Conservation (phyloP, 2,113 vertebrate genomes). For the Triplophysa rosa region DNA sequence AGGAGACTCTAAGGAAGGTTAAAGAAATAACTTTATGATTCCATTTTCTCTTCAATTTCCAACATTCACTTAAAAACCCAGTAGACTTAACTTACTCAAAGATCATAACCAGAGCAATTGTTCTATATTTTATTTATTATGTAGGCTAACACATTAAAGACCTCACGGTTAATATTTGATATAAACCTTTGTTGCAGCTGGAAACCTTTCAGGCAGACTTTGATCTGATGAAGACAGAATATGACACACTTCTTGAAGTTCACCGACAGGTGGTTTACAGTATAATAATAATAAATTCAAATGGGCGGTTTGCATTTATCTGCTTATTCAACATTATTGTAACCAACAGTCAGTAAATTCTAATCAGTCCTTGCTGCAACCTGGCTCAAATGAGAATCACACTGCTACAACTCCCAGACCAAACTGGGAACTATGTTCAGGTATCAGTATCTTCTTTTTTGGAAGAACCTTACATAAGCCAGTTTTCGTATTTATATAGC, state of each 20-base stretch:
- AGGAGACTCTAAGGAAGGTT: constrained; percentile 74
- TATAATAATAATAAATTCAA: constrained; percentile 57
- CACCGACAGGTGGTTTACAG: constrained; percentile 64
- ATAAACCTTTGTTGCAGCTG: constrained; percentile 64
- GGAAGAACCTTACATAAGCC: background rate
- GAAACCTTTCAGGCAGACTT: constrained; percentile 72
- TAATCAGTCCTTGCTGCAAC: background rate
- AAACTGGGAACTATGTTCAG: constrained; percentile 32
- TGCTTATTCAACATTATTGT: background rate
- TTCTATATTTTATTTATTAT: background rate
- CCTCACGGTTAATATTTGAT: background rate
- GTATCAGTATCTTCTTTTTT: background rate
- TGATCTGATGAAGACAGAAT: constrained; percentile 71
- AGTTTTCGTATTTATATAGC: background rate
- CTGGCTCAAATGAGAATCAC: constrained; percentile 15
- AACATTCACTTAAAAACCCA: background rate
- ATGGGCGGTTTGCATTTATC: constrained; percentile 74
- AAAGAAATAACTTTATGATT: background rate
- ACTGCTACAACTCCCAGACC: constrained; percentile 29
- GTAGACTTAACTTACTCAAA: too few species aligned
- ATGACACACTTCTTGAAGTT: constrained; percentile 74
- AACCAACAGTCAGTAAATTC: constrained; percentile 15
- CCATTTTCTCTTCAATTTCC: background rate
- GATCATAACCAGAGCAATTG: background rate
- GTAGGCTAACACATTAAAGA: background rate